Conservation (phyloP, 2,113 vertebrate genomes). For the Ochotona princeps region DNA sequence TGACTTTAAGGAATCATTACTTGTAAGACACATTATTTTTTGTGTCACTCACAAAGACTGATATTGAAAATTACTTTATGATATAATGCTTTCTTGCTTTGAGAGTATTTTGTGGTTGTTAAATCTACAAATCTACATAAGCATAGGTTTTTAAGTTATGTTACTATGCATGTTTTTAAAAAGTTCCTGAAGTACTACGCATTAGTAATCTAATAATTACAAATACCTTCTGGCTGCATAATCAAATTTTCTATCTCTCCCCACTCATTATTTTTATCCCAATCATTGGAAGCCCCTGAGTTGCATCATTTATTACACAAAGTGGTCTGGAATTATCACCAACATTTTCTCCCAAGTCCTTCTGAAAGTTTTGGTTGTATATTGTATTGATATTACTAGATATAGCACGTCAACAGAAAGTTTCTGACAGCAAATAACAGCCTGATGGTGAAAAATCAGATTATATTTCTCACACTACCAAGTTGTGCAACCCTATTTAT, state of each 20-base stretch:
- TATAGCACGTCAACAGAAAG: not conserved
- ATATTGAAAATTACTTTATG: not conserved
- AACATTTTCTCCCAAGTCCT: not conserved
- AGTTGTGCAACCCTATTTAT: not conserved
- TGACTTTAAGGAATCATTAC: not conserved
- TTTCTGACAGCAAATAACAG: not conserved
- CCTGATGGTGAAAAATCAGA: not conserved
- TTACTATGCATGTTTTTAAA: not conserved
- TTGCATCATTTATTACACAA: not conserved
- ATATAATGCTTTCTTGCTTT: not conserved
- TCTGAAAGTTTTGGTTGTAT: not conserved
- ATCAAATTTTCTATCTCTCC: not conserved
- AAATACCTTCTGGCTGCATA: not conserved
- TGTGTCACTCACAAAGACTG: not conserved
- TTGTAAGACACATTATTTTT: not conserved
- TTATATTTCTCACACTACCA: not conserved
- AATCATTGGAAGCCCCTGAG: too few relatives aligned
- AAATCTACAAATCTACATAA: not conserved
- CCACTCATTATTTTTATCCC: not conserved
- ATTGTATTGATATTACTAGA: not conserved
- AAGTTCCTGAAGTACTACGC: not conserved
- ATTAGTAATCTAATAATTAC: not conserved
- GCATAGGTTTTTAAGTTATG: not conserved
- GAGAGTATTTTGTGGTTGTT: slow-evolving; percentile 21
- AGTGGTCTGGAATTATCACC: not conserved